Evolutionary conservation across 2,888 invertebrate genomes (phyloP), one percentile per base, ranked within the genome.

Genomic region (Mellilla xanthometata): DNA sequence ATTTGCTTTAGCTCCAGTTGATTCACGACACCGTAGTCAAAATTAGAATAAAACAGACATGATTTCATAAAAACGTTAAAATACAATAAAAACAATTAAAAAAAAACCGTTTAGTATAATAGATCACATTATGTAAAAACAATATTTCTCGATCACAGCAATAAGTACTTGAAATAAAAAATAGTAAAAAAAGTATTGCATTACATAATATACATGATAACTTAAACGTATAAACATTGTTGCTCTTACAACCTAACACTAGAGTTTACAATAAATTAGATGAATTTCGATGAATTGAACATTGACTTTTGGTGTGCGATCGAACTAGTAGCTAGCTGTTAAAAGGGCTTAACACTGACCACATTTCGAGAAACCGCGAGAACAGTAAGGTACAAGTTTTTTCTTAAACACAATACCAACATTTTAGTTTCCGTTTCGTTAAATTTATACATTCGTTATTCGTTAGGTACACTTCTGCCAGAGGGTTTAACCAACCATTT

Each of bases 21-120:
- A 75, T 62, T 72, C 82, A 84, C 84, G 82, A 72, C 71, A 80
- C 72, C 72, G 70, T 62, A 28, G 11, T 28, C 28, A 27, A 27
- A 15, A 28, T 29, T 30, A 39, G 13, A 6, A 2, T 10, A 8
- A 8, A 19, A 22, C 11, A 61, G 42, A 22, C 10, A 43, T 28
- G n/a, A 27, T 24, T 8, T 24, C n/a, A 29, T 44, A 41, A 24
- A 40, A n/a, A 35, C 30, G 33, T 22, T 22, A 41, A 40, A 28
- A 35, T 54, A 39, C 4, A 35, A 49, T 33, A 27, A 35, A 33
- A 15, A 29, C 12, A 50, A 54, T 60, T 56, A 59, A 61, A 57
- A 52, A 4, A 4, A 64, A 57, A 58, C 51, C 57, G 56, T 75
- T 75, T 76, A 76, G 73, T 76, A 62, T 65, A 58, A 66, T 77